These are phyloP conservation scores for Cichlasoma orientale DNA, from an alignment of 2,797 vertebrate species.

Conservation along the genomic window DNA sequence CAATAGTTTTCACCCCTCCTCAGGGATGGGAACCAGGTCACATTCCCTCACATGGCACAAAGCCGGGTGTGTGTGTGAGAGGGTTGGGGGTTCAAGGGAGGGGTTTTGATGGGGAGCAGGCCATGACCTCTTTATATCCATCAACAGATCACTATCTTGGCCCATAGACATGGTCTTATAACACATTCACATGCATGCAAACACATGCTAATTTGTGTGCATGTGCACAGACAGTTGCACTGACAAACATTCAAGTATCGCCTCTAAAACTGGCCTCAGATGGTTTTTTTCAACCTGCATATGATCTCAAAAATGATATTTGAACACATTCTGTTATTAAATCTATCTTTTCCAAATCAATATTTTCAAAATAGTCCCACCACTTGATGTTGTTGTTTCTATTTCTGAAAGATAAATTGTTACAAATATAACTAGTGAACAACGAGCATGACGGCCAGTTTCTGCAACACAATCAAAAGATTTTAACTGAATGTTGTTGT, in stretches of 20 bases:
- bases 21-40: constrained; percentile 87
- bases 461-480: not conserved
- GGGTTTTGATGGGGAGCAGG: constrained; percentile 80
- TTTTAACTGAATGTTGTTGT: not conserved
- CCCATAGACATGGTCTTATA: constrained; percentile 70
- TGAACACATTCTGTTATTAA: not conserved
- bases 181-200: constrained; percentile 50
- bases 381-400: not conserved
- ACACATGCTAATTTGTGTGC: constrained; percentile 44
- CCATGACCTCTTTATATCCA: constrained; percentile 87
- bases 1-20: constrained; percentile 81
- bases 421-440: not conserved
- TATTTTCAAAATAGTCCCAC: not conserved
- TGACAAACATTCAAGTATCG: constrained; percentile 29
- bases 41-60: constrained; percentile 84
- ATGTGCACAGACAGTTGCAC: constrained; percentile 36
- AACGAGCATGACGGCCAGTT: not conserved
- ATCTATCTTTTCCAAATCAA: not conserved
- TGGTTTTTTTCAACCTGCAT: not conserved
- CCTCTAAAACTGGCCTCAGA: constrained; percentile 16
- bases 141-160: constrained; percentile 82
- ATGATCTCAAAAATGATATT: not conserved
- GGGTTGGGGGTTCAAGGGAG: constrained; percentile 73
- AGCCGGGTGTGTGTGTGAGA: constrained; percentile 77
- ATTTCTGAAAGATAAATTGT: not conserved